phyloP scores from a whole-genome alignment of 2,888 invertebrate genomes.

The Drosophila infuscata region DNA sequence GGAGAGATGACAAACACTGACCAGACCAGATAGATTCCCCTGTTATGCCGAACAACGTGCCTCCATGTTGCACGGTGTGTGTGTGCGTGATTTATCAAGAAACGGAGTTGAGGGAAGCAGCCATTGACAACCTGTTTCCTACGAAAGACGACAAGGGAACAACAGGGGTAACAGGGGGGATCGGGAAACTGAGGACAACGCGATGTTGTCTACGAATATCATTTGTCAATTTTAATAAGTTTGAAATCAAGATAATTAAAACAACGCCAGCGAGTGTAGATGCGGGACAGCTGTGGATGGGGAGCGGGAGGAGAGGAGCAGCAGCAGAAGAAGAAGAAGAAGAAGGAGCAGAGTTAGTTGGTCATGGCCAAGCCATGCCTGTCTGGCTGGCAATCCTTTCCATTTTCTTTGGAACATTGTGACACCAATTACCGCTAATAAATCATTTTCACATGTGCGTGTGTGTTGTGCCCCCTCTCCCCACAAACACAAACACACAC shows the following conservation, averaged over 20 bases:
- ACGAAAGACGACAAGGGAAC: constrained; percentile 20
- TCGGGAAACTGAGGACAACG: constrained; percentile 6
- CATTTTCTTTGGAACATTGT: constrained; percentile 76
- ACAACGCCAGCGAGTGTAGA: constrained; percentile 49
- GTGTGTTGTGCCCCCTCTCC: constrained; percentile 2
- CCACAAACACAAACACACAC: neutral
- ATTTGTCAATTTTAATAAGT: constrained; percentile 82
- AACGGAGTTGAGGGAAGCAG: constrained; percentile 64
- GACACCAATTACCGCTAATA: constrained; percentile 83
- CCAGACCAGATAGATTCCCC: neutral
- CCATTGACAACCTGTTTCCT: constrained; percentile 76
- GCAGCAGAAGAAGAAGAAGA: neutral
- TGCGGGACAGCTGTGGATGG: constrained; percentile 38
- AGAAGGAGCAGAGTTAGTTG: constrained; percentile 12
- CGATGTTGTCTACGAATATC: constrained; percentile 75
- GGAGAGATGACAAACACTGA: constrained; percentile 26
- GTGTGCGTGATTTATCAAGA: constrained; percentile 68
- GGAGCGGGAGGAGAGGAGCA: neutral
- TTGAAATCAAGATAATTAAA: constrained; percentile 81
- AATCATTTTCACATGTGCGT: constrained; percentile 75
- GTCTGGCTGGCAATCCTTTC: constrained; percentile 71
- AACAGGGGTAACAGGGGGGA: too few species aligned
- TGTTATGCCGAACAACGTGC: neutral
- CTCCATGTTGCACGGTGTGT: constrained; percentile 23
- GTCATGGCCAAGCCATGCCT: constrained; percentile 32